Percentiles rank a stretch among this genome's conserved stretches.
Conservation (phyloP, 2,113 vertebrate genomes). For the Tachysurus fulvidraco region DNA sequence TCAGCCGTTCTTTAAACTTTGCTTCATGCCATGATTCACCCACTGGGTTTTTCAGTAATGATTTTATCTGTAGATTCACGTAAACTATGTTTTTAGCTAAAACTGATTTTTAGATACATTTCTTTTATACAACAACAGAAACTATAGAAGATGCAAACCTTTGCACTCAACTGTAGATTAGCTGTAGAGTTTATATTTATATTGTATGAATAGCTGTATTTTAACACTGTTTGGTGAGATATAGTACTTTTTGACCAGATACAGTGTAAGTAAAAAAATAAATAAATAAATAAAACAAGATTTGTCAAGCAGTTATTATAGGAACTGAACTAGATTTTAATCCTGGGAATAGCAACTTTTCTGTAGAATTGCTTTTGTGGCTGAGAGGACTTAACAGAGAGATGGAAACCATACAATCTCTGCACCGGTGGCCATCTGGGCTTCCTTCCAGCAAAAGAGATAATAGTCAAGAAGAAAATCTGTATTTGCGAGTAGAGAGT, state of each 20-base stretch:
- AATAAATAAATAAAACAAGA: background rate
- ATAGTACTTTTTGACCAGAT: background rate
- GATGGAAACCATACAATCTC: constrained; percentile 45
- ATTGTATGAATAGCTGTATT: background rate
- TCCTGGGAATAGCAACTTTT: background rate
- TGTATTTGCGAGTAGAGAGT: constrained; percentile 59
- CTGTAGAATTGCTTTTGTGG: constrained; percentile 37
- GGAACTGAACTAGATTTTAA: background rate
- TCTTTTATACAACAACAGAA: background rate
- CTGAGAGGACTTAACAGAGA: constrained; percentile 43
- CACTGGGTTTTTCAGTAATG: background rate
- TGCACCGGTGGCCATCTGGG: constrained; percentile 34
- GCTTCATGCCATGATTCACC: background rate
- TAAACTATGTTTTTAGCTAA: background rate
- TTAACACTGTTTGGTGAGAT: background rate
- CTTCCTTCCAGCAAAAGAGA: constrained; percentile 38
- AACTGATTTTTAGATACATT: background rate
- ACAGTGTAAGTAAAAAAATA: background rate
- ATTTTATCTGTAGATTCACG: background rate
- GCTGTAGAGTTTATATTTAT: background rate
- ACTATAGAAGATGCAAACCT: background rate
- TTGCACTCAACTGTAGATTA: background rate
- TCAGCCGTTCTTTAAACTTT: background rate
- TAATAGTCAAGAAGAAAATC: constrained; percentile 47
- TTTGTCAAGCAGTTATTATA: background rate